A percentile compares a stretch with the other conserved stretches of the same genome.
phyloP scores from a whole-genome alignment of 2,113 vertebrate genomes.

The Pseudolaguvia tuberculata region DNA sequence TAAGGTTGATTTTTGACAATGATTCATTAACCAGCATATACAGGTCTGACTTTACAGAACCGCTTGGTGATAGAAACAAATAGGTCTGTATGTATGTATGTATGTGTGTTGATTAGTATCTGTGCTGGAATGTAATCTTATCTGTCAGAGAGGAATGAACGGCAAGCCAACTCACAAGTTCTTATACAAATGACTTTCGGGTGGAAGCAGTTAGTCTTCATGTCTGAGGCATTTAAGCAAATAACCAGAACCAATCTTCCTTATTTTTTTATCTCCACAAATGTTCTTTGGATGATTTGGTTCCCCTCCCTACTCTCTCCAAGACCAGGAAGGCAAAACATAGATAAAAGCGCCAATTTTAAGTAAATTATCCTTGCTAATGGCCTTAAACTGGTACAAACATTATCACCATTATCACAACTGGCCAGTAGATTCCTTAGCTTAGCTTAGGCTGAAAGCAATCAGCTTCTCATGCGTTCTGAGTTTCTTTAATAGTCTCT shows the following conservation, averaged over 20 bases:
- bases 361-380: slow-evolving; percentile 22
- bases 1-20: background rate
- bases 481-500: slow-evolving; percentile 10
- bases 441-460: too few relatives aligned
- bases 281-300: slow-evolving; percentile 15
- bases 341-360: slow-evolving; percentile 10
- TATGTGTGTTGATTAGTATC: slow-evolving; percentile 27
- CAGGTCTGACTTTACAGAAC: background rate
- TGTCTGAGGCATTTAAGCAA: slow-evolving; percentile 10
- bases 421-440: background rate
- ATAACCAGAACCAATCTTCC: slow-evolving; percentile 1
- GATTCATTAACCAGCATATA: background rate
- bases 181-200: slow-evolving; percentile 30
- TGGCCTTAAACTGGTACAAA: slow-evolving; percentile 7
- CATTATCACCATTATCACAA: slow-evolving; percentile 12
- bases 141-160: slow-evolving; percentile 14
- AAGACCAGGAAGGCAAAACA: slow-evolving; percentile 14
- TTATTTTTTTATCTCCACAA: slow-evolving; percentile 11
- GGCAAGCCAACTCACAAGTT: slow-evolving; percentile 18
- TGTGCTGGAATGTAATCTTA: slow-evolving; percentile 35
- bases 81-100: background rate
- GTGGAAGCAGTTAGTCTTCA: slow-evolving; percentile 22
- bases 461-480: too few relatives aligned
- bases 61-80: background rate
- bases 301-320: background rate